Conservation (phyloP, 2,113 vertebrate genomes). For the Aphelocoma coerulescens region DNA sequence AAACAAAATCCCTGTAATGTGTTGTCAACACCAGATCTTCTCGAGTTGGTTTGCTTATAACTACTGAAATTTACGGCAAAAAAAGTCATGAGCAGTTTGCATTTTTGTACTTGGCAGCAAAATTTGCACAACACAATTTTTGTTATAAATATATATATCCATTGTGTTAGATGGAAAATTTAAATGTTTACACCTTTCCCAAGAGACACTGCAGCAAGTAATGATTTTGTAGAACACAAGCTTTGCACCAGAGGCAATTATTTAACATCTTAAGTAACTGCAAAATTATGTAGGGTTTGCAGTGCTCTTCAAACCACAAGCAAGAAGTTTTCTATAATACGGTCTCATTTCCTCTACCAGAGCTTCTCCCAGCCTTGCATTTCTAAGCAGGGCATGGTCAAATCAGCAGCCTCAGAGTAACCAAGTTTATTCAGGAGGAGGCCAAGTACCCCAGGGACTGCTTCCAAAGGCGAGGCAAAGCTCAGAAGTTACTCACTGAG, state of each 20-base stretch:
- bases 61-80: neutral
- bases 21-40: neutral
- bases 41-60: neutral
- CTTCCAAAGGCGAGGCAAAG: neutral
- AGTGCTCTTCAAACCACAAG: neutral
- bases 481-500: neutral
- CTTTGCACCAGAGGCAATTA: conserved; percentile 1
- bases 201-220: neutral
- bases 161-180: neutral
- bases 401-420: neutral
- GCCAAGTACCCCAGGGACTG: neutral
- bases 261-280: neutral
- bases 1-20: neutral
- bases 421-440: neutral
- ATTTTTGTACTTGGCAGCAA: neutral
- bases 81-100: neutral
- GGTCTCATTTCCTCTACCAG: neutral
- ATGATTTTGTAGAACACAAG: neutral
- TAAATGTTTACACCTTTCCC: neutral
- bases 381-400: neutral
- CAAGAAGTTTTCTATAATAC: neutral
- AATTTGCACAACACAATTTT: neutral
- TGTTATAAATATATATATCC: neutral
- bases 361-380: neutral
- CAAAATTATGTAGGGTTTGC: neutral